Evolutionary conservation across 2,888 invertebrate species (phyloP), one percentile per base, ranked within the genome.

Genomic region (Sisyra nigra): DNA sequence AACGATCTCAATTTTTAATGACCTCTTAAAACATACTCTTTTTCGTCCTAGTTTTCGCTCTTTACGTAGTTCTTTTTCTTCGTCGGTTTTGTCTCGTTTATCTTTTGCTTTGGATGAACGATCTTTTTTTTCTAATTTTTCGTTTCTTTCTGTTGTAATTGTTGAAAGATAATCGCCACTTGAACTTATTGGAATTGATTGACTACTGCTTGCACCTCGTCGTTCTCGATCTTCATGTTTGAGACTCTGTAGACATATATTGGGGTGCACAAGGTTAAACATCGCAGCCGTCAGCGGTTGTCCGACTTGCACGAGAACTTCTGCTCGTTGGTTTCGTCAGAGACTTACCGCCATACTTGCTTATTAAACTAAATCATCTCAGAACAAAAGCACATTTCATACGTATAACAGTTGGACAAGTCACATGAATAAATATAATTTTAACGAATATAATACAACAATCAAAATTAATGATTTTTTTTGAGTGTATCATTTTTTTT

Each of bases 11-110:
- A 32, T 17, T 17, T 10, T 15, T 36, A 36, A 24, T 30, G n/a
- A 17, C 29, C 41, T 13, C 7, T 8, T 35, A 11, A 42, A 13
- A 17, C 70, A 65, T 66, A 82, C 82, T 67, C 86, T 71, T 61
- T 86, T 86, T 18, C 85, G 71, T 43, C 78, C 81, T 56, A 83
- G 65, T 66, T 85, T 86, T 57, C 84, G 74, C 62, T 86, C 86
- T 64, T 81, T 82, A 50, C 84, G 73, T 9, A 75, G 62, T 61
- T 86, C 86, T 55, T 84, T 76, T 54, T 84, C 84, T 58, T 85
- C 84, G 48, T 84, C 83, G 41, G 74, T 78, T 66, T 79, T 68
- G 58, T 73, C 66, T 61, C 77, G 52, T 52, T 72, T 70, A 48
- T 71, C 72, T 57, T 72, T 73, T 45, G 59, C 53, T 53, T 67